phyloP scores from a whole-genome alignment of 2,113 vertebrate species.

The Hemiscyllium ocellatum region DNA sequence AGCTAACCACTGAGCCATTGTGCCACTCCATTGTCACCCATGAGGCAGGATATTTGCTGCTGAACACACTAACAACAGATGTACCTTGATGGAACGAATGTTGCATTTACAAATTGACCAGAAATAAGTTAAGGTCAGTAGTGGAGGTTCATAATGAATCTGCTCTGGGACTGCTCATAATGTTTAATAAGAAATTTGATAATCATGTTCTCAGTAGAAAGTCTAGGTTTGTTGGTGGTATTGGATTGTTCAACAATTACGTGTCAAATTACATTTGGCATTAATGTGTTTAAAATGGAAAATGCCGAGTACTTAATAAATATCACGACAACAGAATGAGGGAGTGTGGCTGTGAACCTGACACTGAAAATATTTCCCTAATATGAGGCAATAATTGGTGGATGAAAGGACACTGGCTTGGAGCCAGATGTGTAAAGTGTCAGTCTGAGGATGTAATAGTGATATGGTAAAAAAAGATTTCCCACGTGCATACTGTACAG shows the following conservation, averaged over 20 bases:
- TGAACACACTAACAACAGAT: not conserved
- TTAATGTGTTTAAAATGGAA: not conserved
- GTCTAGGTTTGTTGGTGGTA: not conserved
- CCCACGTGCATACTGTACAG: not conserved
- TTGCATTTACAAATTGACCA: not conserved
- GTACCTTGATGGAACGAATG: not conserved
- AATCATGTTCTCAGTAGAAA: not conserved
- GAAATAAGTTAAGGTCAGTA: slow-evolving; percentile 1
- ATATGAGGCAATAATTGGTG: not conserved
- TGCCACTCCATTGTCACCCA: not conserved
- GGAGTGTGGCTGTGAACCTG: not conserved
- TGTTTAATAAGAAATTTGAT: not conserved
- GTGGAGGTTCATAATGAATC: not conserved
- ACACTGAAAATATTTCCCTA: not conserved
- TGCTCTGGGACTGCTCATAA: not conserved
- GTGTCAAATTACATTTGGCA: not conserved
- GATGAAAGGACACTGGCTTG: not conserved
- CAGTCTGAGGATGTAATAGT: not conserved
- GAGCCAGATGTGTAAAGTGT: not conserved
- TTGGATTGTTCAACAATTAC: not conserved
- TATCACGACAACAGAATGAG: not conserved
- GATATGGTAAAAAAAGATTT: not conserved
- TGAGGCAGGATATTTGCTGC: not conserved
- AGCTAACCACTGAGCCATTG: no score
- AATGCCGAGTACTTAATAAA: not conserved